Conservation (phyloP, 1,140 invertebrate genomes). For the Drosophila funebris region DNA sequence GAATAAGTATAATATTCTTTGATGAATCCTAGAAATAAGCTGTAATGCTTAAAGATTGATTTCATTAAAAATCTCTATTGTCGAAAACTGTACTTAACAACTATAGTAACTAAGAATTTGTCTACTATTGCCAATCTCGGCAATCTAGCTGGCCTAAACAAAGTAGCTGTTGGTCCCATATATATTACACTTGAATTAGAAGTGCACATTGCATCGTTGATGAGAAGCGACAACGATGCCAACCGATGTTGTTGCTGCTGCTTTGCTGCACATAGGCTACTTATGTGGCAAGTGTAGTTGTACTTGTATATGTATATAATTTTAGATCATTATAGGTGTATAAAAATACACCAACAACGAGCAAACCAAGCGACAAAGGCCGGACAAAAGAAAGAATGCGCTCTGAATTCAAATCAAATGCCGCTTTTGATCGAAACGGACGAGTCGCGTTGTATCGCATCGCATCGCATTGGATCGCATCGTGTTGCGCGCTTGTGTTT, state of each 20-base stretch:
- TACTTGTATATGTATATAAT: conserved; percentile 60
- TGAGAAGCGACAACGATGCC: conserved; percentile 47
- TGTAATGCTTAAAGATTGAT: too few relatives aligned
- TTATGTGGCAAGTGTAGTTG: conserved; percentile 27
- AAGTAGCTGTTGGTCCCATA: conserved; percentile 39
- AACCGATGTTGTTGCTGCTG: conserved; percentile 14
- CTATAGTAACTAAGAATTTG: too few relatives aligned
- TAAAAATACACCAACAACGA: conserved; percentile 70
- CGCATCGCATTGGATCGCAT: too few relatives aligned
- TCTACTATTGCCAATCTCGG: too few relatives aligned
- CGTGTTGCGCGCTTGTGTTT: conserved; percentile 9
- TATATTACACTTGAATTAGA: conserved; percentile 78
- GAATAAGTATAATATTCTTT: too few relatives aligned
- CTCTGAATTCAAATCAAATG: conserved; percentile 76
- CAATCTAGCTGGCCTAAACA: conserved; percentile 45
- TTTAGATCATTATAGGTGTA: conserved; percentile 75
- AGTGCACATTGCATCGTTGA: conserved; percentile 73
- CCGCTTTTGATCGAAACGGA: conserved; percentile 75
- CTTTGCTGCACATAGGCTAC: conserved; percentile 22
- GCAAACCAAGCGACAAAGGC: conserved; percentile 60
- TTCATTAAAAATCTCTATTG: too few relatives aligned
- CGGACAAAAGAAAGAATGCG: conserved; percentile 69
- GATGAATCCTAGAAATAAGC: too few relatives aligned
- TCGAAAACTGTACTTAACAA: too few relatives aligned
- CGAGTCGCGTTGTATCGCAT: conserved; percentile 48